Base-by-base conservation (phyloP, 2,888 invertebrate species). In the Dynastes tityus region DNA sequence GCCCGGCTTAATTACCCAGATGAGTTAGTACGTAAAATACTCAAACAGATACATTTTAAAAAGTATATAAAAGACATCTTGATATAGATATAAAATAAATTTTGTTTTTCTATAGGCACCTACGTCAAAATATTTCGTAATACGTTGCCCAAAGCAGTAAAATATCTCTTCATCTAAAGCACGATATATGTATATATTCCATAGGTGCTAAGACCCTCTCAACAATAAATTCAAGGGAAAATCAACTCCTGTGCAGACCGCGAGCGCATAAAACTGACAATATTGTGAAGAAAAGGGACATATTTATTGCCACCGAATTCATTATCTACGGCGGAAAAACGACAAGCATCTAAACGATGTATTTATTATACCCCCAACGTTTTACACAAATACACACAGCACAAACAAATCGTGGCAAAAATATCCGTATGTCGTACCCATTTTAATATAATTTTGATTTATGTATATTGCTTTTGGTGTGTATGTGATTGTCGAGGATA, bases 231-330 rank as follows among this genome's bases (percentile, higher is more conserved):
- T 74, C 45, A 22, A 4, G 61, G 37, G 5, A 61, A 74, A 74
- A 61, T 58, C 22, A 61, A 61, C 37, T 40, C 61, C 53, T 27
- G 32, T 45, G 6, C 27, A 37, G 37, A 40, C 2, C 49, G 37
- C 29, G 11, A 61, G 74, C 71, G 73, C 65, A 76, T 80, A 80
- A 80, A 78, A 73, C 78, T 76, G 78, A 78, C 71, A 76, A 80
- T 78, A 78, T 80, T 63, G 76, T 76, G 45, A 77, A 80, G 78
- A 80, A 49, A 76, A 45, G 11, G 64, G 80, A 74, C 71, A 76
- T 79, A 79, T 80, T 80, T 80, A 80, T 80, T 77, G 74, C 74
- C 29, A 63, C 27, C 9, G 32, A 32, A 71, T 71, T 22, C 71
- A 71, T 71, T 53, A 58, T 71, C 37, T 71, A 53, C 32, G 29